Conservation (phyloP, 2,113 vertebrate species). For the Leptobrachium leishanense region DNA sequence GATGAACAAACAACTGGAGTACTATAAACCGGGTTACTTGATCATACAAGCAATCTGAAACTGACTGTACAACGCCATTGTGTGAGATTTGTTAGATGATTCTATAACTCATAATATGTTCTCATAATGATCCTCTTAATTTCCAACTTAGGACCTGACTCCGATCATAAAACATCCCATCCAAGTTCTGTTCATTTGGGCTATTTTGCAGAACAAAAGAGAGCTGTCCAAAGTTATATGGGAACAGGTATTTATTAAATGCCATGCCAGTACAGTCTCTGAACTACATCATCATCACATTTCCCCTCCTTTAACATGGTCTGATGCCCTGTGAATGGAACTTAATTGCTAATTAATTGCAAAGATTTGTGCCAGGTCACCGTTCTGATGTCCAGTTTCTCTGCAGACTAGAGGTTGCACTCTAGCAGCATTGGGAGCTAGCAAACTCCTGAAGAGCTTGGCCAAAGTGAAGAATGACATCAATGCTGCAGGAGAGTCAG, state of each 20-base stretch:
- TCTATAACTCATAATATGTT: too few species aligned
- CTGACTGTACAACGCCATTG: too few species aligned
- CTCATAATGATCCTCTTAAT: conserved; percentile 13
- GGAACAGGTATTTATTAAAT: conserved; percentile 78
- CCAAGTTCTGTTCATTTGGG: conserved; percentile 94
- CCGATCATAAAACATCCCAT: conserved; percentile 73
- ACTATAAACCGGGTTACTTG: too few species aligned
- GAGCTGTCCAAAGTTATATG: conserved; percentile 90
- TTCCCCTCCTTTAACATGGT: not conserved
- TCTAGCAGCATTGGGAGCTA: conserved; percentile 87
- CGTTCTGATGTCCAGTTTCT: not conserved
- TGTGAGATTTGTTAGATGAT: too few species aligned
- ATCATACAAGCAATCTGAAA: too few species aligned
- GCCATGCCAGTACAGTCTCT: too few species aligned
- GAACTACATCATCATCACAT: not conserved
- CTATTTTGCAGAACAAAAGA: conserved; percentile 89
- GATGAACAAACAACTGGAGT: too few species aligned
- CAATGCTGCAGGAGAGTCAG: conserved; percentile 79
- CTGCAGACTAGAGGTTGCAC: conserved; percentile 80
- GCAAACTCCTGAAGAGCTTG: conserved; percentile 91
- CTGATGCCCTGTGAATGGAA: too few species aligned
- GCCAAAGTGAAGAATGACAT: conserved; percentile 81
- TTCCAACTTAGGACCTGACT: conserved; percentile 63
- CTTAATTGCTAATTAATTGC: too few species aligned
- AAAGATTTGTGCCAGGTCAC: not conserved